Evolutionary conservation across 2,888 invertebrate species (phyloP).

Genomic region (Microctonus aethiopoides): DNA sequence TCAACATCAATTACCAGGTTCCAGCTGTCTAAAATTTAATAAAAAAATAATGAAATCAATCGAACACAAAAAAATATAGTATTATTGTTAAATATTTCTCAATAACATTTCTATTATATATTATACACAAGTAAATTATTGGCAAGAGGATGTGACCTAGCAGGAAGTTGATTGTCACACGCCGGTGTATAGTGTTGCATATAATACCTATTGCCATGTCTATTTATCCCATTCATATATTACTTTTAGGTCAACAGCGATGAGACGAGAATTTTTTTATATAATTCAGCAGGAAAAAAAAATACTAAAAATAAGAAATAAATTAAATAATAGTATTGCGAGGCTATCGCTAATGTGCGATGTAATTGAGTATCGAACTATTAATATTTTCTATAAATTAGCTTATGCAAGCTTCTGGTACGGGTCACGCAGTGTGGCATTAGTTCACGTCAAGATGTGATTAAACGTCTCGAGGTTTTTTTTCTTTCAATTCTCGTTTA

Average conservation of each 20-base stretch:
- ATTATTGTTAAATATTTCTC: constrained; percentile 49
- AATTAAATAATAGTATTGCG: background rate
- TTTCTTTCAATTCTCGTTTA: background rate
- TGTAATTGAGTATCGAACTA: background rate
- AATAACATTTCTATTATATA: constrained; percentile 28
- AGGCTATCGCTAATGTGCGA: background rate
- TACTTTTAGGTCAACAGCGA: constrained; percentile 4
- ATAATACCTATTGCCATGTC: constrained; percentile 4
- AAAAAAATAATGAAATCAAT: background rate
- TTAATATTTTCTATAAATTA: background rate
- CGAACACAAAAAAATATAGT: constrained; percentile 31
- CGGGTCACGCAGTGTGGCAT: constrained; percentile 18
- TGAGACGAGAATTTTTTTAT: background rate
- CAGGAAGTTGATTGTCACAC: constrained; percentile 63
- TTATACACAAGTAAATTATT: constrained; percentile 27
- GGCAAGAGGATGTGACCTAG: constrained; percentile 58
- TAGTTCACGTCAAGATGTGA: background rate
- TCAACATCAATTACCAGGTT: background rate
- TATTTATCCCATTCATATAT: background rate
- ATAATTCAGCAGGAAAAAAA: background rate
- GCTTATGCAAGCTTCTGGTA: constrained; percentile 6
- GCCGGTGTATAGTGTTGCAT: constrained; percentile 51
- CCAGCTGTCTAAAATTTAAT: background rate
- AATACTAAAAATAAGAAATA: background rate
- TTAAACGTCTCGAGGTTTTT: background rate